These are phyloP conservation scores for Fragum fragum DNA, from an alignment of 2,888 invertebrate genomes.

Conservation along the genomic window DNA sequence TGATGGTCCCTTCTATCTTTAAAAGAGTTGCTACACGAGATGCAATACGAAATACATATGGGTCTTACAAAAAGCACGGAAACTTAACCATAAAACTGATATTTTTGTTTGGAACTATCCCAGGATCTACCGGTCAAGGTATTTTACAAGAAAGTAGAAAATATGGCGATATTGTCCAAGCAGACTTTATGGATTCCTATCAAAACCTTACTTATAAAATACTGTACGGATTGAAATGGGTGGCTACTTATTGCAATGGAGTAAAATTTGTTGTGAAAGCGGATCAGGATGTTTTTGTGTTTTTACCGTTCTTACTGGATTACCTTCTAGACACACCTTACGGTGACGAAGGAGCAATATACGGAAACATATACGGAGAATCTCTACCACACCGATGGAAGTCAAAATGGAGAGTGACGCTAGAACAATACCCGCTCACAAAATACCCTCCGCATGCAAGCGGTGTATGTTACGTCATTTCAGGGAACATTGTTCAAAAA, in stretches of 20 bases:
- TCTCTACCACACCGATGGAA: conserved; percentile 68
- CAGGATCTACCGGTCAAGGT: conserved; percentile 17
- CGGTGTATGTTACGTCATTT: conserved; percentile 76
- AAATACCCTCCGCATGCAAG: conserved; percentile 72
- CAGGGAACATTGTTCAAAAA: conserved; percentile 62
- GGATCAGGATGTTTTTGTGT: conserved; percentile 71
- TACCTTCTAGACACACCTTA: conserved; percentile 42
- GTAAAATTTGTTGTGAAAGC: conserved; percentile 67
- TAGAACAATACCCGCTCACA: conserved; percentile 61
- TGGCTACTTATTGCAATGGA: conserved; percentile 57
- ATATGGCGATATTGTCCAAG: conserved; percentile 68
- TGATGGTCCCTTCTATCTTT: conserved; percentile 68
- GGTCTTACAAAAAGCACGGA: conserved; percentile 40
- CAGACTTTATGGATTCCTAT: conserved; percentile 68
- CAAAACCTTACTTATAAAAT: conserved; percentile 68
- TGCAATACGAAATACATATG: conserved; percentile 72
- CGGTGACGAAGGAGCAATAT: conserved; percentile 60
- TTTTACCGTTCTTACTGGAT: conserved; percentile 56
- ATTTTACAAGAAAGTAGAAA: conserved; percentile 52
- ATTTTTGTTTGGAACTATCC: conserved; percentile 67
- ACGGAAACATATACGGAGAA: conserved; percentile 57
- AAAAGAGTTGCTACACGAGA: conserved; percentile 58
- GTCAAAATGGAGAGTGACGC: conserved; percentile 71
- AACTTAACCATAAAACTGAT: conserved; percentile 53
- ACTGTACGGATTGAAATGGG: conserved; percentile 68